phyloP scores from a whole-genome alignment of 2,113 vertebrate species.

The Ginglymostoma cirratum region DNA sequence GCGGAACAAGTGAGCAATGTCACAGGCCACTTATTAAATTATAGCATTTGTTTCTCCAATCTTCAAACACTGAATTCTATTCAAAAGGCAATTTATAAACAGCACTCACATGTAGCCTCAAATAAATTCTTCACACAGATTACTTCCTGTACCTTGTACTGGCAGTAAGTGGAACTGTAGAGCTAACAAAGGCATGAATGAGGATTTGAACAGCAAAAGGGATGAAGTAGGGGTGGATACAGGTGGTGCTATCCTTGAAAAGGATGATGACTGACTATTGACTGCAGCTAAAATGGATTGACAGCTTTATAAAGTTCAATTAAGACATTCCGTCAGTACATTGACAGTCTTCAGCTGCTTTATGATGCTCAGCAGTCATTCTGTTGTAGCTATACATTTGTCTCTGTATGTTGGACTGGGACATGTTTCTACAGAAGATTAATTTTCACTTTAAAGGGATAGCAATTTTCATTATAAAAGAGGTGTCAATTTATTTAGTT shows the following conservation, averaged over 20 bases:
- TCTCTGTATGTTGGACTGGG: neutral
- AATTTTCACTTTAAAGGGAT: constrained; percentile 22
- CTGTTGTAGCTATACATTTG: neutral
- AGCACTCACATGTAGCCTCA: neutral
- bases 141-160: neutral
- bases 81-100: constrained; percentile 13
- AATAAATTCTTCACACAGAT: neutral
- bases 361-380: neutral
- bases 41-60: neutral
- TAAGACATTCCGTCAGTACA: neutral
- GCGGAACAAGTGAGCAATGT: neutral
- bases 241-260: neutral
- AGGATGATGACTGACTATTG: neutral
- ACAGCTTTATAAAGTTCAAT: neutral
- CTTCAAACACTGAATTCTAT: neutral
- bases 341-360: neutral
- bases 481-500: constrained; percentile 8
- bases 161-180: neutral
- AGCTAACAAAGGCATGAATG: neutral
- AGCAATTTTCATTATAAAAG: constrained; percentile 19
- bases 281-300: neutral
- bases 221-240: neutral
- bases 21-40: neutral
- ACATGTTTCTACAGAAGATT: neutral
- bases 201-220: neutral